These are phyloP conservation scores for Pipra filicauda DNA, from an alignment of 2,113 vertebrate genomes.

Conservation along the genomic window DNA sequence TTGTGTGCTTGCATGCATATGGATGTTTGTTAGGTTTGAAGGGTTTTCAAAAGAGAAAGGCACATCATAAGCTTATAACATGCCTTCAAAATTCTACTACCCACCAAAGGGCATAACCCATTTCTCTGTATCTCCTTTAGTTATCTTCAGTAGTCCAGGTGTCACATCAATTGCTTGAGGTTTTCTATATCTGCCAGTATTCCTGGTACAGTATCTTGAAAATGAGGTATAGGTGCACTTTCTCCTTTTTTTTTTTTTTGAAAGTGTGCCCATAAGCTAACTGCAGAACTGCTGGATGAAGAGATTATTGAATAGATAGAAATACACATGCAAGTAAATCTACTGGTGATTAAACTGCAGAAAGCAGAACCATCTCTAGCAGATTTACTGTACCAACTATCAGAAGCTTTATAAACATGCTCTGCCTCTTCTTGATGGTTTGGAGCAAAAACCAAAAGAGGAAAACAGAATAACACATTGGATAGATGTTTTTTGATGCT, in stretches of 20 bases:
- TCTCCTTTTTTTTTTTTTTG: background rate
- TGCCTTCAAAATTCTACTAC: background rate
- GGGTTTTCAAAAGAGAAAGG: background rate
- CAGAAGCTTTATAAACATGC: background rate
- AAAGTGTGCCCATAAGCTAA: background rate
- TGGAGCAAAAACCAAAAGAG: background rate
- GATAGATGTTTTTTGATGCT: background rate
- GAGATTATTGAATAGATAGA: background rate
- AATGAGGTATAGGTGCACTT: background rate
- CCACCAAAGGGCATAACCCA: background rate
- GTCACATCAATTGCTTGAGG: background rate
- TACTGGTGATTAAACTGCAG: background rate
- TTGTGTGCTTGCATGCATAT: background rate
- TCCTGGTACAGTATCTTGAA: background rate
- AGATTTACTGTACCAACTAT: background rate
- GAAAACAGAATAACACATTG: background rate
- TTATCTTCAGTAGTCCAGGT: background rate
- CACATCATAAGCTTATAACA: background rate
- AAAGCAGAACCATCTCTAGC: background rate
- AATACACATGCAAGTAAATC: background rate
- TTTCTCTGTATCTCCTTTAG: background rate
- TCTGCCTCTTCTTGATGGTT: background rate
- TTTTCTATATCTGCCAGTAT: background rate
- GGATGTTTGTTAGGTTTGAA: background rate
- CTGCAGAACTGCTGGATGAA: background rate